Conservation (phyloP, 92 coral and sea anemone genomes). For the Palythoa grandiflora region DNA sequence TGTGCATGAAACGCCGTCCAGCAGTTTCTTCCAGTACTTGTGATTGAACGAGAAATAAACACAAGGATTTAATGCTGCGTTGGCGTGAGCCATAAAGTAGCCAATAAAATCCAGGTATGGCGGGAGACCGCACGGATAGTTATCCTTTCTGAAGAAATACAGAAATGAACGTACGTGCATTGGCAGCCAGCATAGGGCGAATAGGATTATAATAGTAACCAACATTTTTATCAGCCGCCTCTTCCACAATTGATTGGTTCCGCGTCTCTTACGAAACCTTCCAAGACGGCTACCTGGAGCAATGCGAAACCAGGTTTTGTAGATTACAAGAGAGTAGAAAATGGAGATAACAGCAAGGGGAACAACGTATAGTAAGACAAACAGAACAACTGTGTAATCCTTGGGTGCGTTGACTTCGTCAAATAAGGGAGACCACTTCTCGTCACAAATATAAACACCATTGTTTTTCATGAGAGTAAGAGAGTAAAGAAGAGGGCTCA, state of each 20-base stretch:
- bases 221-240: constrained; percentile 39
- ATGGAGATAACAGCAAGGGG: constrained; percentile 21
- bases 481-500: constrained; percentile 38
- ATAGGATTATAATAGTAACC: constrained; percentile 16
- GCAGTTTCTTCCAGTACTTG: constrained; percentile 19
- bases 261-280: background rate
- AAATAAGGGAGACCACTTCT: constrained; percentile 41
- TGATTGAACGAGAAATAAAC: constrained; percentile 31
- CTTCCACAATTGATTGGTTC: constrained; percentile 27
- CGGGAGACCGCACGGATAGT: constrained; percentile 37
- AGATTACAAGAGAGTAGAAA: constrained; percentile 28
- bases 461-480: background rate
- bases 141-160: constrained; percentile 38
- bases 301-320: constrained; percentile 37
- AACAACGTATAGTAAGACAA: constrained; percentile 16
- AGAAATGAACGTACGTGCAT: constrained; percentile 53
- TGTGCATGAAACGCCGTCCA: background rate
- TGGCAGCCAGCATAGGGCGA: constrained; percentile 41
- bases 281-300: constrained; percentile 19
- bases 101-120: constrained; percentile 38
- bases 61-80: constrained; percentile 39
- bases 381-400: constrained; percentile 35
- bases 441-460: constrained; percentile 27
- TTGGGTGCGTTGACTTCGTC: constrained; percentile 24
- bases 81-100: constrained; percentile 42